phyloP scores from a whole-genome alignment of 2,888 invertebrate genomes.

The Pheosia tremula region DNA sequence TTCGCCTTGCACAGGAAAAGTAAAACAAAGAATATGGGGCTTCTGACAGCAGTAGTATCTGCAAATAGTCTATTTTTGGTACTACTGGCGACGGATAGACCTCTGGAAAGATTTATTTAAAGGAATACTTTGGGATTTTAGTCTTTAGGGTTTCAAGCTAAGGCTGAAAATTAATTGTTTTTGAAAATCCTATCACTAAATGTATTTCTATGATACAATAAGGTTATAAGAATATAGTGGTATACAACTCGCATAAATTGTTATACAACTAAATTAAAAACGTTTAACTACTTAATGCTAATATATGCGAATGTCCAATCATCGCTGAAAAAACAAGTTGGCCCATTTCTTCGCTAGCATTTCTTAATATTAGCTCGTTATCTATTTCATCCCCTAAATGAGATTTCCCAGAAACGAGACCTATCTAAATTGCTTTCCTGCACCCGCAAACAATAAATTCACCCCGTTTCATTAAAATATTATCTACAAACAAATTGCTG shows the following conservation, averaged over 20 bases:
- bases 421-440: slow-evolving; percentile 15
- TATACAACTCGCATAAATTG: neutral
- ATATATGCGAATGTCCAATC: neutral
- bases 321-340: neutral
- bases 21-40: too few relatives aligned
- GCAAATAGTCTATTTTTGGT: too few relatives aligned
- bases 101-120: too few relatives aligned
- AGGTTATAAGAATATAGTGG: too few relatives aligned
- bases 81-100: too few relatives aligned
- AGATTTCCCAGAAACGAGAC: slow-evolving; percentile 6
- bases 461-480: slow-evolving; percentile 8
- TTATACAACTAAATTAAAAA: neutral
- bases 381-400: slow-evolving; percentile 4
- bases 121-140: too few relatives aligned
- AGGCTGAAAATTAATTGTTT: too few relatives aligned
- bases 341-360: neutral
- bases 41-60: too few relatives aligned
- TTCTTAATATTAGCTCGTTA: neutral
- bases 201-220: too few relatives aligned
- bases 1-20: too few relatives aligned
- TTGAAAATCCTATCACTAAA: too few relatives aligned
- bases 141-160: too few relatives aligned
- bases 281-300: neutral
- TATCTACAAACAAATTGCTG: slow-evolving; percentile 16
- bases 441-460: slow-evolving; percentile 9